phyloP scores from a whole-genome alignment of 2,888 invertebrate genomes.

The Oligia fasciuncula region DNA sequence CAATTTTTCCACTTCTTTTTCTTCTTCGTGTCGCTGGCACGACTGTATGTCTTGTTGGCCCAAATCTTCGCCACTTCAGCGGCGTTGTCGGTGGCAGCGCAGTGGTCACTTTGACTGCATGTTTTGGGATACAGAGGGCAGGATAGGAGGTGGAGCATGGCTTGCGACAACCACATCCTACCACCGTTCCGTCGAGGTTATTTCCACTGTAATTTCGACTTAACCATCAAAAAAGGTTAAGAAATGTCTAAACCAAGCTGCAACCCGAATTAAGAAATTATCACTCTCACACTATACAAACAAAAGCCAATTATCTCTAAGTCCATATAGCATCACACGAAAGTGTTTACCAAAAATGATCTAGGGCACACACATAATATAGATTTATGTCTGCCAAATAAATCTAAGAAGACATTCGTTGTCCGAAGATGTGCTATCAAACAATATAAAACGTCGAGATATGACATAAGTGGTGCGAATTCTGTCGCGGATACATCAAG shows the following conservation, averaged over 20 bases:
- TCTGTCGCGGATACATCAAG: slow-evolving; percentile 41
- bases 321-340: neutral
- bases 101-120: neutral
- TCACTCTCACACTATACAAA: neutral
- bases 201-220: too few relatives aligned
- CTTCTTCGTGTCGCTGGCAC: neutral
- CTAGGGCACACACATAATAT: neutral
- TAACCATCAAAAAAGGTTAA: neutral
- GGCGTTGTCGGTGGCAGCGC: too few relatives aligned
- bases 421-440: slow-evolving; percentile 19
- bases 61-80: too few relatives aligned
- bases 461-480: slow-evolving; percentile 43
- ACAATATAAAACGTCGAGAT: slow-evolving; percentile 35
- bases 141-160: neutral
- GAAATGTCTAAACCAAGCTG: neutral
- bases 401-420: slow-evolving; percentile 25
- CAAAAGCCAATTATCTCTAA: neutral
- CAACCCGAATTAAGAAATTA: neutral
- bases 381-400: slow-evolving; percentile 44
- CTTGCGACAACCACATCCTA: neutral
- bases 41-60: too few relatives aligned
- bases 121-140: neutral
- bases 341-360: slow-evolving; percentile 14
- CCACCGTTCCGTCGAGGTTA: neutral
- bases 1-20: neutral